A percentile compares a stretch with the other conserved stretches of the same genome.
phyloP scores from a whole-genome alignment of 2,113 vertebrate species.

The Oncorhynchus mykiss region DNA sequence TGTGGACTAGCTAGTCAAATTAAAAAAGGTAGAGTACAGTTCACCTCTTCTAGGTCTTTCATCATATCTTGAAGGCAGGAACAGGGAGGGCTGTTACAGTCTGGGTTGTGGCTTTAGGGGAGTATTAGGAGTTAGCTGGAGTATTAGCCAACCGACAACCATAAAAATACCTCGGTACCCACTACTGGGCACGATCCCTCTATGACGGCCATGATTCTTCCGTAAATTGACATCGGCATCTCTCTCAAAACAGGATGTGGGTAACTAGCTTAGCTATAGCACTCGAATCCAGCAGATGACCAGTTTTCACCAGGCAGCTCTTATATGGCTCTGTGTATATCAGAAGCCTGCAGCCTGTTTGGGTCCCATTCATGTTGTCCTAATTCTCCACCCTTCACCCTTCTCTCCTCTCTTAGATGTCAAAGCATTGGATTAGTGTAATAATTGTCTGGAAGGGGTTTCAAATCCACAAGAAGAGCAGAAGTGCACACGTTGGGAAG shows the following conservation, averaged over 20 bases:
- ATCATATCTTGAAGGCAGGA: conserved; percentile 15
- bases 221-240: conserved; percentile 41
- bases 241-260: conserved; percentile 56
- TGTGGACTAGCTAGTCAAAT: too few relatives aligned
- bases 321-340: too few relatives aligned
- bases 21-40: conserved; percentile 6
- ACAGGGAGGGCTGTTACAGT: conserved; percentile 7
- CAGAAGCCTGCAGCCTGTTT: too few relatives aligned
- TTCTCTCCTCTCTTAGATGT: too few relatives aligned
- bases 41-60: not conserved
- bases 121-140: conserved; percentile 30
- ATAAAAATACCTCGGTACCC: conserved; percentile 47
- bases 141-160: conserved; percentile 8
- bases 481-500: too few relatives aligned
- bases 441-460: too few relatives aligned
- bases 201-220: conserved; percentile 33
- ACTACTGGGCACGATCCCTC: conserved; percentile 25
- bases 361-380: too few relatives aligned
- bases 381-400: too few relatives aligned
- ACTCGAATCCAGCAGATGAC: not conserved
- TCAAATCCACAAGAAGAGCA: too few relatives aligned
- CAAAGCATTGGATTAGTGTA: too few relatives aligned
- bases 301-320: too few relatives aligned
- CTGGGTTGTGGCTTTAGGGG: conserved; percentile 17
- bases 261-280: too few relatives aligned